Base-by-base conservation (phyloP, 1,140 invertebrate genomes). In the Polyergus mexicanus region DNA sequence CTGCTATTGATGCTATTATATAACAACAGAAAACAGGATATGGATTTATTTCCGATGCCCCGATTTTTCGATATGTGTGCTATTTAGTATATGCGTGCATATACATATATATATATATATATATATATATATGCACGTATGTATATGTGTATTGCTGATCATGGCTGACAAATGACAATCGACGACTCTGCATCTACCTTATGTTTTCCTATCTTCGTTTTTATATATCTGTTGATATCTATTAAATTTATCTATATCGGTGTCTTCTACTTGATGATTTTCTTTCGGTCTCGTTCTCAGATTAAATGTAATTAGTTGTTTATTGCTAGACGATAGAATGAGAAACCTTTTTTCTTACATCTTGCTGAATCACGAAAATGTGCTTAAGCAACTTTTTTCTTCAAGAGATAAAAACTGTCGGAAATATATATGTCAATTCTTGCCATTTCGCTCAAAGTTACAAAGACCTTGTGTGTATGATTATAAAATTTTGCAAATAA, bases 251-350 rank as follows among this genome's bases (percentile, higher is more conserved):
- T 8, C 38, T 41, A 5, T 41, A 41, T 41, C 38, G 8, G 38
- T 41, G 35, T 38, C 65, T 28, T 32, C 65, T 32, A 22, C 41
- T 63, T 85, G 19, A 7, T 44, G 41, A 65, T 86, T 63, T 86
- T 38, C 65, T 72, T 75, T 44, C 51, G 78, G 10, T 32, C 85
- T 32, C 78, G 83, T 91, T 91, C 86, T 32, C 32, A 32, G 32
- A 88, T 92, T 1, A 90, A 92, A 92, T 86, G 90, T 87, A 89
- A 76, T 22, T 63, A 74, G 78, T 89, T 92, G 86, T 92, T 62
- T 60, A 13, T 74, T 90, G 25, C 25, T 92, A 84, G 7, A 81
- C 7, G 76, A 47, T 28, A 16, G 19, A 86, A 85, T 44, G 44
- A 16, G 8, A n/a, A 3, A 0, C 3, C n/a, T 56, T 32, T 22